Percentiles rank a stretch among this genome's conserved stretches.
phyloP scores from a whole-genome alignment of 1,140 invertebrate genomes.

The Sarcophaga peregrina region DNA sequence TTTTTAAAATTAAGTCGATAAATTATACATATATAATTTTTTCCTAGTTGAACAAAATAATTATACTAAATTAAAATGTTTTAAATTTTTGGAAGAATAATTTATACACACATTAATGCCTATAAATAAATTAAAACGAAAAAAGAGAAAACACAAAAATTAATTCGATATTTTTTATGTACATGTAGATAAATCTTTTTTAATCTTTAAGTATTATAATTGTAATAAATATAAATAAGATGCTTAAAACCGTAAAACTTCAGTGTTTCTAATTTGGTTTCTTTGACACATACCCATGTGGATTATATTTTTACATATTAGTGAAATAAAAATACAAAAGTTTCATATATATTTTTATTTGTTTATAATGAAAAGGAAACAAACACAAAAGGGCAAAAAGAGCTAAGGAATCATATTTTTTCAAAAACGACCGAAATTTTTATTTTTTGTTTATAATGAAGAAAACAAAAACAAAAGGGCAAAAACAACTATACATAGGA shows the following conservation, averaged over 20 bases:
- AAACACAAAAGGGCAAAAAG: too few species aligned
- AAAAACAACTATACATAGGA: too few species aligned
- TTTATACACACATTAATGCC: conserved; percentile 36
- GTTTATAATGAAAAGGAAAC: too few species aligned
- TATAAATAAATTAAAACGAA: conserved; percentile 36
- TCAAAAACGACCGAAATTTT: too few species aligned
- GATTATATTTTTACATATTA: too few species aligned
- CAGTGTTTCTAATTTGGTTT: not conserved
- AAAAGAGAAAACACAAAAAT: conserved; percentile 25
- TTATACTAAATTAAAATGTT: not conserved
- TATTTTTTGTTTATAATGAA: too few species aligned
- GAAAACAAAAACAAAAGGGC: too few species aligned
- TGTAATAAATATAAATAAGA: conserved; percentile 45
- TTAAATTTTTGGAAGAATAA: conserved; percentile 29
- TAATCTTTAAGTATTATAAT: conserved; percentile 47
- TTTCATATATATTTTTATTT: too few species aligned
- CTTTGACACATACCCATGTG: too few species aligned
- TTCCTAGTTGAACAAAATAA: conserved; percentile 22
- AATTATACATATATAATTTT: conserved; percentile 10
- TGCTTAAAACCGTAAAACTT: conserved; percentile 11
- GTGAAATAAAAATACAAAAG: too few species aligned
- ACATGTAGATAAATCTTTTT: conserved; percentile 39
- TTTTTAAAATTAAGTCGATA: conserved; percentile 15
- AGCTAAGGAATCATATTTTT: too few species aligned
- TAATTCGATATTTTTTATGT: conserved; percentile 35